Evolutionary conservation across 1,140 invertebrate species (phyloP).

Genomic region (Oreohelix idahoensis): DNA sequence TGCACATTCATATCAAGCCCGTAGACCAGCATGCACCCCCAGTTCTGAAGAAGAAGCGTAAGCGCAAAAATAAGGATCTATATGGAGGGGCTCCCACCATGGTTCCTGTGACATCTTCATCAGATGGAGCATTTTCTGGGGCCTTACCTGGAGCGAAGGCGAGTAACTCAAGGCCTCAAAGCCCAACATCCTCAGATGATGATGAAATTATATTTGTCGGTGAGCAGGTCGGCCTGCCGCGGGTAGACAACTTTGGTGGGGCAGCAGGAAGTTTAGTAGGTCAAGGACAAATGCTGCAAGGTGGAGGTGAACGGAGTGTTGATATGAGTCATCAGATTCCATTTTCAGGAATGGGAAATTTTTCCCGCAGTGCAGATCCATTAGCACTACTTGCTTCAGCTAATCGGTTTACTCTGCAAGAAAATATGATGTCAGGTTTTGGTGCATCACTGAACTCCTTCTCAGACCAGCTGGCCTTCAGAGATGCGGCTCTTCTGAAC

Average conservation of each 20-base stretch:
- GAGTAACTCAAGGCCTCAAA: slow-evolving; percentile 22
- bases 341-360: slow-evolving; percentile 38
- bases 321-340: slow-evolving; percentile 30
- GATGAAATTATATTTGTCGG: slow-evolving; percentile 42
- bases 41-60: slow-evolving; percentile 37
- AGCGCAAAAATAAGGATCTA: slow-evolving; percentile 52
- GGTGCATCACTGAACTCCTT: slow-evolving; percentile 32
- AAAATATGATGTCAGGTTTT: slow-evolving; percentile 37
- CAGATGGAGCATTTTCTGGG: slow-evolving; percentile 28
- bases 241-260: slow-evolving; percentile 34
- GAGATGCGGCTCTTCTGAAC: slow-evolving; percentile 39
- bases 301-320: slow-evolving; percentile 5
- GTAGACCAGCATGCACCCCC: slow-evolving; percentile 38
- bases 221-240: slow-evolving; percentile 19
- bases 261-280: slow-evolving; percentile 25
- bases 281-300: slow-evolving; percentile 38
- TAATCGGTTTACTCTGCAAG: slow-evolving; percentile 33
- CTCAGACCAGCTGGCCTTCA: slow-evolving; percentile 34
- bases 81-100: slow-evolving; percentile 50
- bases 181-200: slow-evolving; percentile 37
- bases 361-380: slow-evolving; percentile 34
- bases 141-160: slow-evolving; percentile 33
- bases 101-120: slow-evolving; percentile 44
- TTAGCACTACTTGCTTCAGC: slow-evolving; percentile 33
- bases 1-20: slow-evolving; percentile 59